phyloP scores from a whole-genome alignment of 2,113 vertebrate species.

The Sorex fumeus region DNA sequence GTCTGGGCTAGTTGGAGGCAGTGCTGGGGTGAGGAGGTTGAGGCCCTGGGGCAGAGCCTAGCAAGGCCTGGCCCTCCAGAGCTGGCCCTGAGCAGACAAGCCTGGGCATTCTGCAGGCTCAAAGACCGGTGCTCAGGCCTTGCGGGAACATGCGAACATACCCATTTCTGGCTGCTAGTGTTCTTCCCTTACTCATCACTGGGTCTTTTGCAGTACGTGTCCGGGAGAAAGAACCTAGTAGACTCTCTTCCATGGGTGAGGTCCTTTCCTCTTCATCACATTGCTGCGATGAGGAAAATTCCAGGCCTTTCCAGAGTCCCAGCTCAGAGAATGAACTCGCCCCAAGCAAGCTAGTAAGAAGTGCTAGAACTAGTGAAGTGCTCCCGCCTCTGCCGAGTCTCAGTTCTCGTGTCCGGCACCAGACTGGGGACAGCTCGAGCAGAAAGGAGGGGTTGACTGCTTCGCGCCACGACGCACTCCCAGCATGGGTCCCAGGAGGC shows the following conservation, averaged over 20 bases:
- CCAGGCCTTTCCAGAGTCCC: constrained; percentile 20
- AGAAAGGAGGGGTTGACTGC: neutral
- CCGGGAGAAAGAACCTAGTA: neutral
- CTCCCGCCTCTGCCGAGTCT: neutral
- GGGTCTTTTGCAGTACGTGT: neutral
- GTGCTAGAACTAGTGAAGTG: neutral
- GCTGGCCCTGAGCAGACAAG: neutral
- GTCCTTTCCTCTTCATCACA: neutral
- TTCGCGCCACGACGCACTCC: neutral
- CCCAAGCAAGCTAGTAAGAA: neutral
- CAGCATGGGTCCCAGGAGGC: neutral
- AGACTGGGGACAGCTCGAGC: too few species aligned
- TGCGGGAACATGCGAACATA: neutral
- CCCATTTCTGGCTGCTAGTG: neutral
- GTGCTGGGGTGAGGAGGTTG: constrained; percentile 71
- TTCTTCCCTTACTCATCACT: neutral
- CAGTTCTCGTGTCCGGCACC: neutral
- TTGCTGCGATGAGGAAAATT: neutral
- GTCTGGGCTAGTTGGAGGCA: constrained; percentile 86
- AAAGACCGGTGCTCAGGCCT: constrained; percentile 17
- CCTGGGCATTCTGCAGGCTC: constrained; percentile 16
- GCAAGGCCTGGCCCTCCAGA: neutral
- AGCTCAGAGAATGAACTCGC: neutral
- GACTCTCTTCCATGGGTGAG: too few species aligned
- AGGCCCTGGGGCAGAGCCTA: constrained; percentile 21